These are phyloP conservation scores for Bufotes viridis DNA, from an alignment of 2,797 vertebrate species.

Conservation along the genomic window DNA sequence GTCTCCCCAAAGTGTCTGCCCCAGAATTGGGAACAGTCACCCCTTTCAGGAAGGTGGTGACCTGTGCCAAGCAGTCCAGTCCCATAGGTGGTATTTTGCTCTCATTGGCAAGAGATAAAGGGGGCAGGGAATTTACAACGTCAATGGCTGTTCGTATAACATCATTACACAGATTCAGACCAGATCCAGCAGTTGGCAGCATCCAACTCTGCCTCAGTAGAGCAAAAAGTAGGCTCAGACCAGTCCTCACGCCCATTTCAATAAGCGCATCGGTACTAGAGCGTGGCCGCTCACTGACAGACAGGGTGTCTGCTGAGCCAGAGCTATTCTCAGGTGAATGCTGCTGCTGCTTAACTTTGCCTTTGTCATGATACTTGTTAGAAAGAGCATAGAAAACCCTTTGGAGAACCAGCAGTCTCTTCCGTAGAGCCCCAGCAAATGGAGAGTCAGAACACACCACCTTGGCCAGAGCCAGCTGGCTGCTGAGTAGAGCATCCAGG, in stretches of 20 bases:
- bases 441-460: slow-evolving; percentile 98
- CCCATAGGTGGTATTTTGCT: slow-evolving; percentile 99
- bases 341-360: slow-evolving; percentile 95
- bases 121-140: slow-evolving; percentile 92
- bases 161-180: slow-evolving; percentile 93
- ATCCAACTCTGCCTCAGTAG: slow-evolving; percentile 98
- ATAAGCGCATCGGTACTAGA: slow-evolving; percentile 98
- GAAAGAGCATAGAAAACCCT: slow-evolving; percentile 97
- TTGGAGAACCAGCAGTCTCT: slow-evolving; percentile 93
- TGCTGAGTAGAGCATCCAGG: slow-evolving; percentile 93
- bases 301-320: slow-evolving; percentile 87
- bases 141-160: slow-evolving; percentile 97
- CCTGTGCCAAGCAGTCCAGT: slow-evolving; percentile 95
- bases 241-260: slow-evolving; percentile 97
- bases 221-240: slow-evolving; percentile 94
- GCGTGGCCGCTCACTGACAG: slow-evolving; percentile 90
- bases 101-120: slow-evolving; percentile 94
- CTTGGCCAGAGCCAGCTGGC: slow-evolving; percentile 96
- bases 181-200: slow-evolving; percentile 83
- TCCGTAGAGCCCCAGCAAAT: slow-evolving; percentile 91
- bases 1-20: slow-evolving; percentile 89
- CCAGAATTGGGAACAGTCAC: slow-evolving; percentile 96
- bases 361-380: slow-evolving; percentile 97
- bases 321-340: slow-evolving; percentile 91
- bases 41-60: slow-evolving; percentile 94